Percentiles rank a stretch among this genome's conserved stretches.
phyloP scores from a whole-genome alignment of 2,113 vertebrate species.

The Tragelaphus scriptus region DNA sequence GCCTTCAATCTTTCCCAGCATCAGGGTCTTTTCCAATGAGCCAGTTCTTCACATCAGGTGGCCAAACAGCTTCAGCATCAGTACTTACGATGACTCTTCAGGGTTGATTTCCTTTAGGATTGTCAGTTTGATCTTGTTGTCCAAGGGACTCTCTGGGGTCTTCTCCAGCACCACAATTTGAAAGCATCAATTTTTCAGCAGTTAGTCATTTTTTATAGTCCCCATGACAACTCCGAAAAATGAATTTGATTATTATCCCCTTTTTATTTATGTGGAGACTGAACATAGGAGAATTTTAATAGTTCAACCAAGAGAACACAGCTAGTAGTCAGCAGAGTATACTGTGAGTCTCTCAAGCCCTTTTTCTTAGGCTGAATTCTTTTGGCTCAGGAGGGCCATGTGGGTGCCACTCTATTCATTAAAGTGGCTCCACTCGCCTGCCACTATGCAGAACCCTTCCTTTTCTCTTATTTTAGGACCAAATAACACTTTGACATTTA shows the following conservation, averaged over 20 bases:
- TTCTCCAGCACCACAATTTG: background rate
- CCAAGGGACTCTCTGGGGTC: background rate
- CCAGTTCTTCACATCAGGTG: background rate
- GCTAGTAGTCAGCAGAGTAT: background rate
- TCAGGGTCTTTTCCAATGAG: background rate
- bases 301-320: background rate
- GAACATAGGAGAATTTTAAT: background rate
- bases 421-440: background rate
- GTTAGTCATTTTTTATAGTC: background rate
- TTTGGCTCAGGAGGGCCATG: fast-evolving
- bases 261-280: background rate
- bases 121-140: background rate
- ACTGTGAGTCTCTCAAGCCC: background rate
- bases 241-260: background rate
- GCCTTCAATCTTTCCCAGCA: background rate
- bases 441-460: background rate
- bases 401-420: background rate
- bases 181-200: background rate
- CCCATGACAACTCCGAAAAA: background rate
- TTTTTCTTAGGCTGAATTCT: background rate
- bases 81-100: background rate
- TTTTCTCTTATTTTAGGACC: background rate
- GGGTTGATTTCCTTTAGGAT: background rate
- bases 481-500: background rate
- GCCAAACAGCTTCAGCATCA: background rate